Evolutionary conservation across 2,797 vertebrate genomes (phyloP).

Genomic region (Sebastes flavidus): DNA sequence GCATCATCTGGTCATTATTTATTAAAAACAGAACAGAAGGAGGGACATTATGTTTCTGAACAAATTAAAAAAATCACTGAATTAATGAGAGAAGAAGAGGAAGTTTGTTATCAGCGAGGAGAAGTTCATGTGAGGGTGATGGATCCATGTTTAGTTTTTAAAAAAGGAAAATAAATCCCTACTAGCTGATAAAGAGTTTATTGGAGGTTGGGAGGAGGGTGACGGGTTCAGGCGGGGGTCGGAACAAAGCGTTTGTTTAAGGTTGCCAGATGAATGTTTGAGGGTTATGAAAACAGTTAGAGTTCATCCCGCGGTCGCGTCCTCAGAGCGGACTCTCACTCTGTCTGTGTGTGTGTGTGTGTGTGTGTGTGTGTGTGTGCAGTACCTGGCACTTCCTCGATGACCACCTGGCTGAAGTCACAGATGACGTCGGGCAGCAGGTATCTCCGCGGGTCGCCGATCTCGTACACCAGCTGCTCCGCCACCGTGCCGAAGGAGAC

Average conservation of each 20-base stretch:
- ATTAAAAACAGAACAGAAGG: not conserved
- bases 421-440: slow-evolving; percentile 89
- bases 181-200: slow-evolving; percentile 15
- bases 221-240: slow-evolving; percentile 32
- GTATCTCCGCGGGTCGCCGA: slow-evolving; percentile 84
- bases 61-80: too few relatives aligned
- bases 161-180: not conserved
- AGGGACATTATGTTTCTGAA: not conserved
- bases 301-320: slow-evolving; percentile 45
- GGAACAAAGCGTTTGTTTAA: slow-evolving; percentile 36
- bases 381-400: slow-evolving; percentile 87
- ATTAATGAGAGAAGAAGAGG: too few relatives aligned
- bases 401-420: slow-evolving; percentile 87
- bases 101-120: slow-evolving; percentile 24
- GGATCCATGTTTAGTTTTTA: slow-evolving; percentile 36
- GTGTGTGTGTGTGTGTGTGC: not conserved
- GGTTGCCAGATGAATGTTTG: not conserved
- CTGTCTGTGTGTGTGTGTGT: not conserved
- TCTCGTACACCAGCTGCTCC: slow-evolving; percentile 90
- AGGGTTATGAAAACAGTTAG: slow-evolving; percentile 40
- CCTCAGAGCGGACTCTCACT: not conserved
- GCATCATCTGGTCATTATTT: not conserved
- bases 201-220: slow-evolving; percentile 14
- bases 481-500: slow-evolving; percentile 87
- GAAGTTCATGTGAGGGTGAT: slow-evolving; percentile 22